Base-by-base conservation (phyloP, 2,888 invertebrate genomes). In the Bembecia ichneumoniformis region DNA sequence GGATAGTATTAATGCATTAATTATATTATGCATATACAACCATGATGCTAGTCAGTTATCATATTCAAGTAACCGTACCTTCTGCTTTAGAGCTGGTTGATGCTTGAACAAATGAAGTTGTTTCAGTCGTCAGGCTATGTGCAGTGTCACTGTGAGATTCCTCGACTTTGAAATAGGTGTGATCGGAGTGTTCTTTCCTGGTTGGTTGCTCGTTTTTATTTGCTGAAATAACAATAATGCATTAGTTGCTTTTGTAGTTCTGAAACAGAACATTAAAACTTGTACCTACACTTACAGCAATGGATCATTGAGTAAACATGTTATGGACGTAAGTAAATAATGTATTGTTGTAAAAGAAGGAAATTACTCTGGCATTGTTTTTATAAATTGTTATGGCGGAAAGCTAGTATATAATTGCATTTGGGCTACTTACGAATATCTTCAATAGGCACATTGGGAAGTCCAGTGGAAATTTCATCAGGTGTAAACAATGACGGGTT, bases 401-500 rank as follows among this genome's bases (percentile, higher is more conserved):
- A 40, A 3, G 5, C 40, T 40, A 40, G n/a, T 13, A 13, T n/a
- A 40, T 40, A 40, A 13, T 13, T 40, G 13, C 11, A 40, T 40
- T 40, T 40, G 13, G 13, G n/a, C 11, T 40, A 40, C 40, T 40
- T 40, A 40, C 40, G 11, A 13, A 40, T 40, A 40, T 40, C 13
- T 40, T 40, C 40, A 40, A 40, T 13, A 40, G 13, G 40, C 13
- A 40, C 40, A 40, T 40, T 40, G 13, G 40, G 40, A n/a, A 36
- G 1, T 36, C 5, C 3, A 36, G 36, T 36, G 36, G 5, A 55
- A 55, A 57, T n/a, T n/a, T n/a, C n/a, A n/a, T n/a, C n/a, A n/a
- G n/a, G n/a, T n/a, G n/a, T n/a, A n/a, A n/a, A n/a, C n/a, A n/a
- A n/a, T n/a, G n/a, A n/a, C n/a, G n/a, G n/a, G n/a, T n/a, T n/a